A percentile compares a stretch with the other conserved stretches of the same genome.
These are phyloP conservation scores for Conomelus anceps DNA, from an alignment of 2,888 invertebrate genomes.

Conservation along the genomic window DNA sequence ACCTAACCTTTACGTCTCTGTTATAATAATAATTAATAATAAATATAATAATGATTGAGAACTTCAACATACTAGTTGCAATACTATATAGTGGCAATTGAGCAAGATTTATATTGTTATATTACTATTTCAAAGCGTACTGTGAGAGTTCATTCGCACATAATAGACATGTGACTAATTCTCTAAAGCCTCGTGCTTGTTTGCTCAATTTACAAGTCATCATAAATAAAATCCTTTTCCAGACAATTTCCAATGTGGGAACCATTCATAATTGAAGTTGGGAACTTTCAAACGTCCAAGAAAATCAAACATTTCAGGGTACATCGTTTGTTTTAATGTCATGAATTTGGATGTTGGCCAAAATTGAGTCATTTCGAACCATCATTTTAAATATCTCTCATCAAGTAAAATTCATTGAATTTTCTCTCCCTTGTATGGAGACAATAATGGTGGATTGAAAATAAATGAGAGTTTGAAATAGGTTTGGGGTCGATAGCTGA, in stretches of 20 bases:
- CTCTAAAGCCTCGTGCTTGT: neutral
- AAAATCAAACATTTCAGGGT: neutral
- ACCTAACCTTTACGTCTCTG: too few species aligned
- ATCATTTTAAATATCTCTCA: neutral
- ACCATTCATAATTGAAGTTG: neutral
- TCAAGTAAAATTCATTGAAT: neutral
- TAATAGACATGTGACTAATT: neutral
- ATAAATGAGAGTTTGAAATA: too few species aligned
- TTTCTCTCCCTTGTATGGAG: neutral
- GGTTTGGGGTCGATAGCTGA: too few species aligned
- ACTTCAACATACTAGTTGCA: neutral
- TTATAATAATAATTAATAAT: too few species aligned
- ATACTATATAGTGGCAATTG: neutral
- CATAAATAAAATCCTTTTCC: neutral
- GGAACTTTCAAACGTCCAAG: neutral
- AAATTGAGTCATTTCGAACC: neutral
- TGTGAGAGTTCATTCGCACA: neutral
- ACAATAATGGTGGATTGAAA: too few species aligned
- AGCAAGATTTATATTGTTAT: neutral
- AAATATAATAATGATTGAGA: too few species aligned
- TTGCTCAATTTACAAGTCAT: neutral
- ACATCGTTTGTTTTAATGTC: neutral
- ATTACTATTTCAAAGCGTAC: neutral
- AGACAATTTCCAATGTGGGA: neutral
- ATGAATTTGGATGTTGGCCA: neutral